A percentile compares a stretch with the other conserved stretches of the same genome.
These are phyloP conservation scores for Luperina testacea DNA, from an alignment of 2,888 invertebrate species.

Conservation along the genomic window DNA sequence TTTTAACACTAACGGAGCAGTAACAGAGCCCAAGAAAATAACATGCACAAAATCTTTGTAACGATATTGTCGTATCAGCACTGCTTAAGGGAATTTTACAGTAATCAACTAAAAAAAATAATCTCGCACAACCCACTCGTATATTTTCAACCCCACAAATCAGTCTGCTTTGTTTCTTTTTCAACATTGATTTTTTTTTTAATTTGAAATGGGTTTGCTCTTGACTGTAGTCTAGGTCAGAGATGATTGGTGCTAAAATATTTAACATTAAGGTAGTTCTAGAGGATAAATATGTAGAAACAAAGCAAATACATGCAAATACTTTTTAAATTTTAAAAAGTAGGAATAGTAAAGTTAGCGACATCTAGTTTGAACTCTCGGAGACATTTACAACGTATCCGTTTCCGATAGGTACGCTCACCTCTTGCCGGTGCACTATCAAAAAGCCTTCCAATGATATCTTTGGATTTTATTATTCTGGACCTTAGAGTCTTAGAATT, in stretches of 20 bases:
- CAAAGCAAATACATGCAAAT: neutral
- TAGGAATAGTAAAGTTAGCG: constrained; percentile 1
- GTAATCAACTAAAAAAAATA: neutral
- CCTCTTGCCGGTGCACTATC: constrained; percentile 80
- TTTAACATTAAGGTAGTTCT: neutral
- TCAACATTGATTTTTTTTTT: no score
- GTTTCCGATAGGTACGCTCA: constrained; percentile 75
- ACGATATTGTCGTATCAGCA: neutral
- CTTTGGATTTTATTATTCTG: constrained; percentile 71
- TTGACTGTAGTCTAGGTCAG: no score
- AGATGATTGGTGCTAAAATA: neutral
- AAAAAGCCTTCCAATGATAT: constrained; percentile 74
- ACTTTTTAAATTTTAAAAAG: neutral
- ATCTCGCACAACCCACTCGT: neutral
- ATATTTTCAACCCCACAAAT: neutral
- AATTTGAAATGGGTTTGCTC: no score
- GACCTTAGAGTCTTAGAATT: constrained; percentile 57
- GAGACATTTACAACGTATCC: constrained; percentile 69
- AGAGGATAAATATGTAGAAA: neutral
- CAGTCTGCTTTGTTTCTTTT: neutral
- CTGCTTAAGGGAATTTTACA: neutral
- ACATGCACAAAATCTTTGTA: neutral
- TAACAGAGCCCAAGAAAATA: neutral
- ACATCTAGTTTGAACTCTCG: constrained; percentile 52
- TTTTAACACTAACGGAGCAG: neutral